phyloP scores from a whole-genome alignment of 2,113 vertebrate genomes.

The Rhinogobius similis region DNA sequence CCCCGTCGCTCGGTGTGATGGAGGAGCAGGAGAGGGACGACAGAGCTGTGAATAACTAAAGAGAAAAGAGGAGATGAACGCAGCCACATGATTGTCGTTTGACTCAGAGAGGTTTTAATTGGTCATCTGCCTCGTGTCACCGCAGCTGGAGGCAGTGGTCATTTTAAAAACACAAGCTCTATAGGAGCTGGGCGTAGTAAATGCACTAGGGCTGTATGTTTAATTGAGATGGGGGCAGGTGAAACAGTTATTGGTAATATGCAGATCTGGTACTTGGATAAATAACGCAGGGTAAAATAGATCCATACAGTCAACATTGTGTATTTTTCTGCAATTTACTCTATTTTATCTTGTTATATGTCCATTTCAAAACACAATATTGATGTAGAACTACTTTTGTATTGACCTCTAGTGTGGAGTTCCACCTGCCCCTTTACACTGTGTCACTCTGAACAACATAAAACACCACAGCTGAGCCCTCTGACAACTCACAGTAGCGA shows the following conservation, averaged over 20 bases:
- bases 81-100: slow-evolving; percentile 46
- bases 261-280: background rate
- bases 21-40: slow-evolving; percentile 35
- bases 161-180: slow-evolving; percentile 25
- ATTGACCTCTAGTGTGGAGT: too few relatives aligned
- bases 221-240: background rate
- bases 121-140: slow-evolving; percentile 59
- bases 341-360: too few relatives aligned
- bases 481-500: too few relatives aligned
- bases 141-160: slow-evolving; percentile 36
- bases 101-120: slow-evolving; percentile 62
- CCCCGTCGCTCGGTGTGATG: slow-evolving; percentile 60
- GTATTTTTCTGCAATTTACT: too few relatives aligned
- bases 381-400: too few relatives aligned
- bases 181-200: background rate
- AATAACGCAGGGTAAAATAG: background rate
- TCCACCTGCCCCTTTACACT: too few relatives aligned
- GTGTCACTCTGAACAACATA: too few relatives aligned
- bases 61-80: slow-evolving; percentile 36
- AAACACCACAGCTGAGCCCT: too few relatives aligned
- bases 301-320: too few relatives aligned
- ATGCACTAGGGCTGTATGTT: background rate
- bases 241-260: background rate
- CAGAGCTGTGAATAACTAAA: slow-evolving; percentile 44
- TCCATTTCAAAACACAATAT: too few relatives aligned